Evolutionary conservation across 2,888 invertebrate species (phyloP).

Genomic region (Drosophila mayaguana): DNA sequence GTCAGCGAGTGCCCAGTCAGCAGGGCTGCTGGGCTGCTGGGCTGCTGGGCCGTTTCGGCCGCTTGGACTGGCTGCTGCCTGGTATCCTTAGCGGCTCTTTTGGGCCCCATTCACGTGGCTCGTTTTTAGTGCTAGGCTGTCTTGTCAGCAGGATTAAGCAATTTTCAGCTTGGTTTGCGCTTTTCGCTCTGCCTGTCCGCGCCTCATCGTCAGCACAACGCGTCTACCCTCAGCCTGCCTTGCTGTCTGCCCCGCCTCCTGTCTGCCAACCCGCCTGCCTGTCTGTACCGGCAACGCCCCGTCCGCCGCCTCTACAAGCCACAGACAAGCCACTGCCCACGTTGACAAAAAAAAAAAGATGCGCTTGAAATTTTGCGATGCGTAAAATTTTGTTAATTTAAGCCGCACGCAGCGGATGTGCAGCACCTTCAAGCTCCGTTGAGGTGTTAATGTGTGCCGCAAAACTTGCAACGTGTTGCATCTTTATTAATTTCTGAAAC

Average conservation of each 20-base stretch:
- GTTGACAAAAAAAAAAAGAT: conserved; percentile 64
- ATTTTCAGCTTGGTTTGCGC: conserved; percentile 76
- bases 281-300: conserved; percentile 7
- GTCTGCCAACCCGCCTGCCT: conserved; percentile 10
- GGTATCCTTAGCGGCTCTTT: conserved; percentile 56
- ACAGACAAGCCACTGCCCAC: conserved; percentile 62
- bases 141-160: conserved; percentile 81
- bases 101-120: conserved; percentile 33
- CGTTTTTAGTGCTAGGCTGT: conserved; percentile 62
- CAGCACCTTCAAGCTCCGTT: conserved; percentile 12
- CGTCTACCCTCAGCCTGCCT: background rate
- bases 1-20: conserved; percentile 76
- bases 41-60: too few species aligned
- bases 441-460: conserved; percentile 68
- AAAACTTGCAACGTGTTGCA: conserved; percentile 49
- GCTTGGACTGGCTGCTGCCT: conserved; percentile 3
- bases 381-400: conserved; percentile 78
- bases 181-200: conserved; percentile 64
- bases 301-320: conserved; percentile 3
- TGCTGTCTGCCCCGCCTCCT: conserved; percentile 8
- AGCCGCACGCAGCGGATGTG: conserved; percentile 41
- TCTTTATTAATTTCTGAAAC: conserved; percentile 48
- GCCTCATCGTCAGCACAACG: conserved; percentile 50
- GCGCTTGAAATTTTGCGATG: conserved; percentile 67
- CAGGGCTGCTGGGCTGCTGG: conserved; percentile 44